Evolutionary conservation across 2,888 invertebrate genomes (phyloP), one percentile per base, ranked within the genome.

Genomic region (Eristalinus sepulchralis): DNA sequence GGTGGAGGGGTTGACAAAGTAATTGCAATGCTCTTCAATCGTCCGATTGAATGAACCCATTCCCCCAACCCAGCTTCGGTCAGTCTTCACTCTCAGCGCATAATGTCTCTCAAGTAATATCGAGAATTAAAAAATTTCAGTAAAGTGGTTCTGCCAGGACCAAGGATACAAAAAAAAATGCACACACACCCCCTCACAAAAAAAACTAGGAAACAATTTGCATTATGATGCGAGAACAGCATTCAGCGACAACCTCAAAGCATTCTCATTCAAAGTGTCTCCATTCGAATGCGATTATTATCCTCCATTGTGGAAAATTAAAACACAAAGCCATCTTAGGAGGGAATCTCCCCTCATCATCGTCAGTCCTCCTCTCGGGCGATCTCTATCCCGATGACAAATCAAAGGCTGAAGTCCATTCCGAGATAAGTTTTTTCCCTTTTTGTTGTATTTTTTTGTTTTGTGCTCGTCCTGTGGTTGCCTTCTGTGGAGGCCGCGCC

Each of bases 371-470:
- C 68, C 71, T 78, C 62, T 76, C 57, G 36, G 84, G 83, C 83
- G 53, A 86, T 86, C 78, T 73, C 53, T 83, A 78, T 84, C 47
- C 27, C 55, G 75, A 72, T 83, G 86, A 86, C 86, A 86, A 86
- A 86, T 86, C 86, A 86, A 86, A 86, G 86, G 86, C 86, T 83
- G 70, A 83, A 86, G 82, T 86, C 86, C 86, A 86, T 86, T 86
- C 83, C 78, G 62, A 83, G 83, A 86, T 79, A 86, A 83, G 79
- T 86, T 86, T 86, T 77, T 47, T n/a, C n/a, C n/a, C 5, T 13
- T n/a, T 47, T 39, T n/a, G 36, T 13, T 13, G 1, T 2, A 13
- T 39, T n/a, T 17, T 47, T 47, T 17, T 17, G 53, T 68, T 76
- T 78, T 83, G 27, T 27, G 27, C 27, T 27, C 27, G 27, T 27